Base-by-base conservation (phyloP, 2,113 vertebrate genomes). In the Brachyhypopomus gauderio region DNA sequence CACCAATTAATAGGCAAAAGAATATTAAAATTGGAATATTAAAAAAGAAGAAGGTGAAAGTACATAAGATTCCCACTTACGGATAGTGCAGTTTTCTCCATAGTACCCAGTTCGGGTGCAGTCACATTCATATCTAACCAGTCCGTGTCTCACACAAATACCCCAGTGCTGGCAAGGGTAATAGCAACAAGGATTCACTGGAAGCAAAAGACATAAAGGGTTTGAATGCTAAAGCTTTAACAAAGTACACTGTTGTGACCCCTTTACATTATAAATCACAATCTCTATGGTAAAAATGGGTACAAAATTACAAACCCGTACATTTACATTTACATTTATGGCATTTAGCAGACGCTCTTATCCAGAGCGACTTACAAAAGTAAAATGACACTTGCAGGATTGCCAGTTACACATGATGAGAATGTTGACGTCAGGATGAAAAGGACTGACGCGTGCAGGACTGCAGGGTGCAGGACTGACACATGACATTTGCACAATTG, bases 151-250 rank as follows among this genome's bases (percentile, higher is more conserved):
- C 82, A 96, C 85, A 17, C 97, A 99, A 79, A 97, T 82, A 0
- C 97, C 97, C 80, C 91, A 89, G 92, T 98, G 91, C 89, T 98
- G 94, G 83, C 97, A 99, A 0, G 97, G 97, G 81, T 93, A 98
- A 87, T 90, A 93, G 87, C 97, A 99, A n/a, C 97, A 99, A 8
- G 96, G 97, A 70, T 99, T 96, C 88, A 94, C 97, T 99, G 92
- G 0, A 88, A 86, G 84, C 0, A 34, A 86, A 30, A 86, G 11
- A 25, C 30, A 77, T 41, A 78, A 67, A 12, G 17, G 19, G 71
- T 6, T 20, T 52, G 7, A 58, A 17, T 1, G 3, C 3, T 27
- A 64, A 25, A 45, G n/a, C n/a, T n/a, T n/a, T n/a, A n/a, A 71
- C 22, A 71, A 45, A 41, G 19, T 8, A 20, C 30, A 70, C 19